Evolutionary conservation across 2,888 invertebrate genomes (phyloP).

Genomic region (Himalopsyche anomala): DNA sequence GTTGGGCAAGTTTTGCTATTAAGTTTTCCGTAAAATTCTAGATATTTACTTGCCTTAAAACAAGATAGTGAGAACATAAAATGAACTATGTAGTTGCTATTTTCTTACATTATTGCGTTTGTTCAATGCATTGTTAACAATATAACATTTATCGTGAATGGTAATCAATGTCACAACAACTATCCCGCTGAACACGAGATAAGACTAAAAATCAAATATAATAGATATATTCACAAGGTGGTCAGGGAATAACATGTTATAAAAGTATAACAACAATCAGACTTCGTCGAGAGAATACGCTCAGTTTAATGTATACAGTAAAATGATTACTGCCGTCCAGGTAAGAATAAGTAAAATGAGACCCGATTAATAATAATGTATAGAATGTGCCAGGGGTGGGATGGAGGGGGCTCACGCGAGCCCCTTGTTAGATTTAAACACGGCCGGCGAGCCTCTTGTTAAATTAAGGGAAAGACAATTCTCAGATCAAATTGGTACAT

Average conservation of each 20-base stretch:
- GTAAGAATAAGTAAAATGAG: too few relatives aligned
- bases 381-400: too few relatives aligned
- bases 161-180: conserved; percentile 20
- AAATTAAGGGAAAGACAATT: too few relatives aligned
- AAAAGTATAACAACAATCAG: background rate
- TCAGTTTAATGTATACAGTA: too few relatives aligned
- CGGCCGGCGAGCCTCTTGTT: too few relatives aligned
- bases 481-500: too few relatives aligned
- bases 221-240: background rate
- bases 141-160: background rate
- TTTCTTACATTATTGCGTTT: conserved; percentile 1
- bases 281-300: too few relatives aligned
- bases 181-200: background rate
- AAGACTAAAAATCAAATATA: background rate
- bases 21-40: background rate
- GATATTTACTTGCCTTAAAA: background rate
- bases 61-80: background rate
- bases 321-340: too few relatives aligned
- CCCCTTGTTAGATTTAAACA: too few relatives aligned
- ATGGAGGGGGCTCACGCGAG: too few relatives aligned
- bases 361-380: too few relatives aligned
- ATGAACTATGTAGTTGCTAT: background rate
- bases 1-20: background rate
- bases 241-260: background rate
- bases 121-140: conserved; percentile 19